Conservation (phyloP, 2,113 vertebrate genomes). For the Hypomesus transpacificus region DNA sequence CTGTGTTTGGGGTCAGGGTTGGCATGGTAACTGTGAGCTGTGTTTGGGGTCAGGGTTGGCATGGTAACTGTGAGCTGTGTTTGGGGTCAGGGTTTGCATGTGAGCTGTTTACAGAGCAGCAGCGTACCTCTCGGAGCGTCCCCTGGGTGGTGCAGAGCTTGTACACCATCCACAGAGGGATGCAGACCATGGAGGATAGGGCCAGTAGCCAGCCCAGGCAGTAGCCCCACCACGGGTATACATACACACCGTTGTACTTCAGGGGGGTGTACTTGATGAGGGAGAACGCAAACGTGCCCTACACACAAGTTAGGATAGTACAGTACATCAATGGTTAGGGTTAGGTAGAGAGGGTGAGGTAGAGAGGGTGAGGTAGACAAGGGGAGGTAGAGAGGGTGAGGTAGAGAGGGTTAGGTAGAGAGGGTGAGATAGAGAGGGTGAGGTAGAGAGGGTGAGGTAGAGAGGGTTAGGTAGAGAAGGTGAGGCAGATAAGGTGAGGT, state of each 20-base stretch:
- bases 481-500: too few species aligned
- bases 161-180: constrained; percentile 77
- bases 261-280: constrained; percentile 86
- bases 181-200: constrained; percentile 84
- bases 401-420: too few species aligned
- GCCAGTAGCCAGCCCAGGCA: constrained; percentile 85
- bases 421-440: too few species aligned
- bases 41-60: too few species aligned
- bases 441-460: too few species aligned
- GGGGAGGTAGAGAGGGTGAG: too few species aligned
- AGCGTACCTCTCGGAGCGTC: constrained; percentile 79
- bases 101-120: background rate
- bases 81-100: background rate
- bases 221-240: constrained; percentile 87
- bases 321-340: too few species aligned
- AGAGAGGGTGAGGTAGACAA: too few species aligned
- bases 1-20: too few species aligned
- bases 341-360: too few species aligned
- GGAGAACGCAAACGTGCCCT: constrained; percentile 90
- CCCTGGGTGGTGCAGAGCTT: constrained; percentile 79
- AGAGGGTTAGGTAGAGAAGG: too few species aligned
- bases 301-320: background rate
- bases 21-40: too few species aligned
- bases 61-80: background rate
- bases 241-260: constrained; percentile 85